These are phyloP conservation scores for Vanacampus margaritifer DNA, from an alignment of 2,113 vertebrate species.

Conservation along the genomic window DNA sequence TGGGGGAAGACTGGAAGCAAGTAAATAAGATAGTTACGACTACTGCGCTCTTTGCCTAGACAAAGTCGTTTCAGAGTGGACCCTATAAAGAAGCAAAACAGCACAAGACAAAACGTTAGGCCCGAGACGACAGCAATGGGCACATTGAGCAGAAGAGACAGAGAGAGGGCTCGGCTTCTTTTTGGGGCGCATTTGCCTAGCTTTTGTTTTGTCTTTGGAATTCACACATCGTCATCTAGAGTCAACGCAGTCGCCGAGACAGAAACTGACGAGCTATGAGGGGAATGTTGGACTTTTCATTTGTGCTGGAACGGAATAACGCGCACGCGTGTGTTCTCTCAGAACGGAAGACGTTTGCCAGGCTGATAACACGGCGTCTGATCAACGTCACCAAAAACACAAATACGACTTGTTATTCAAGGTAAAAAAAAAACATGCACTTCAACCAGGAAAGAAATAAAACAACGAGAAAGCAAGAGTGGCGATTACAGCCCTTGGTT, in stretches of 20 bases:
- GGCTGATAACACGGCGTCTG: conserved; percentile 34
- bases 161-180: conserved; percentile 58
- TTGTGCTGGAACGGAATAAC: conserved; percentile 2
- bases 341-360: conserved; percentile 29
- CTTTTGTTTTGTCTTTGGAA: background rate
- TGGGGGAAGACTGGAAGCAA: conserved; percentile 71
- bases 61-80: conserved; percentile 99
- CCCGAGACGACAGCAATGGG: conserved; percentile 70
- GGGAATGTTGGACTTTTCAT: background rate
- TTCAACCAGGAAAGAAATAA: conserved; percentile 46
- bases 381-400: conserved; percentile 39
- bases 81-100: conserved; percentile 92
- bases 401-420: conserved; percentile 70
- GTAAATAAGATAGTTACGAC: conserved; percentile 97
- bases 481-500: conserved; percentile 82
- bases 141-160: conserved; percentile 72
- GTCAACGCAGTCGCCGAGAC: background rate
- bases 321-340: conserved; percentile 19
- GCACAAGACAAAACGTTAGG: conserved; percentile 97
- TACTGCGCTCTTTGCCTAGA: conserved; percentile 99
- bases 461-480: conserved; percentile 70
- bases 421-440: conserved; percentile 72
- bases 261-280: background rate
- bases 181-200: background rate
- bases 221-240: background rate